phyloP scores from a whole-genome alignment of 2,888 invertebrate genomes.

The Patella pellucida region DNA sequence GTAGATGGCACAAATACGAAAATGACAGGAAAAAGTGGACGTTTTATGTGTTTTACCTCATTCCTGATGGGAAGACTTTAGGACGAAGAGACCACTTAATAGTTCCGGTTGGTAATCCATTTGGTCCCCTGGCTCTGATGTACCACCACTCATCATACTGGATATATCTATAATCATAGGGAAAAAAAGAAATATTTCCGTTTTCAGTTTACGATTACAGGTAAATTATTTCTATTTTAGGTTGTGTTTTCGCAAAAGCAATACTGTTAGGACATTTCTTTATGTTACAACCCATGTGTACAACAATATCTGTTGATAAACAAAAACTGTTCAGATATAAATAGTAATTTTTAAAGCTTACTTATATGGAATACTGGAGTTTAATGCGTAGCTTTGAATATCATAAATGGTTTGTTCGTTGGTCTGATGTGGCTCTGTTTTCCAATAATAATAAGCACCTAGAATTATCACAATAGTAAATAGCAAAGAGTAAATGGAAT shows the following conservation, averaged over 20 bases:
- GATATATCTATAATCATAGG: slow-evolving; percentile 37
- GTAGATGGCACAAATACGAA: not conserved
- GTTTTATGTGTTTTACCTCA: slow-evolving; percentile 36
- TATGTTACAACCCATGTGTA: no score
- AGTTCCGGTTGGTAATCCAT: slow-evolving; percentile 43
- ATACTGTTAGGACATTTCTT: no score
- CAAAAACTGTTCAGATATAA: no score
- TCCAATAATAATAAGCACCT: slow-evolving; percentile 65
- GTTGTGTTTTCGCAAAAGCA: no score
- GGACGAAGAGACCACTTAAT: slow-evolving; percentile 45
- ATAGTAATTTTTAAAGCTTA: slow-evolving; percentile 25
- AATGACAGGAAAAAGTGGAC: no score
- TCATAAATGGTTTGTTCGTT: slow-evolving; percentile 59
- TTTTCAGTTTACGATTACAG: not conserved
- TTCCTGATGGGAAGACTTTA: slow-evolving; percentile 44
- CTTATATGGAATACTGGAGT: slow-evolving; percentile 51
- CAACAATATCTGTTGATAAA: no score
- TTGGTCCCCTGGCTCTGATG: slow-evolving; percentile 33
- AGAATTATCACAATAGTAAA: slow-evolving; percentile 6
- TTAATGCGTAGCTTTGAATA: slow-evolving; percentile 42
- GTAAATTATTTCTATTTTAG: no score
- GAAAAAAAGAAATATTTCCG: not conserved
- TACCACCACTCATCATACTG: slow-evolving; percentile 56
- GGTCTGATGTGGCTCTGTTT: slow-evolving; percentile 50
- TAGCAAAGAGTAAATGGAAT: no score